Percentiles rank a stretch among this genome's conserved stretches.
phyloP scores from a whole-genome alignment of 1,140 invertebrate species.

The Chymomyza costata region DNA sequence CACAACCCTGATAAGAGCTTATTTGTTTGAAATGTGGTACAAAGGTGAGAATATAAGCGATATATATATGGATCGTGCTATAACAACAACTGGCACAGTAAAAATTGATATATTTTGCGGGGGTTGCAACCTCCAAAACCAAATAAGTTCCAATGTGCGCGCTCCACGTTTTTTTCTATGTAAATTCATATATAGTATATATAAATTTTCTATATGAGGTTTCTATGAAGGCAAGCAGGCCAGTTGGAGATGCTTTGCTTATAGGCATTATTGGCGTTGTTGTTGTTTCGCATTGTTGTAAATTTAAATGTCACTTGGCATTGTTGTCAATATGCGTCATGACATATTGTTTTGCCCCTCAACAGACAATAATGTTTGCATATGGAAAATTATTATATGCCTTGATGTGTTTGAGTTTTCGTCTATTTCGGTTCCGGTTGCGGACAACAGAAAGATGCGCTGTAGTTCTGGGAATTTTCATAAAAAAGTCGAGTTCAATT shows the following conservation, averaged over 20 bases:
- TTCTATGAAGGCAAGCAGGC: conserved; percentile 25
- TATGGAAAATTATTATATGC: too few species aligned
- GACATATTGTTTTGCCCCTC: conserved; percentile 13
- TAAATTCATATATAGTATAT: conserved; percentile 11
- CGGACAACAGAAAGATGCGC: too few species aligned
- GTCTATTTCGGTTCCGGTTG: too few species aligned
- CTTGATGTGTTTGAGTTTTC: too few species aligned
- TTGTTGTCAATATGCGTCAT: conserved; percentile 47
- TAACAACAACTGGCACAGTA: neutral
- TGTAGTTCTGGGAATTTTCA: too few species aligned
- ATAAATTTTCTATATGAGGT: conserved; percentile 21
- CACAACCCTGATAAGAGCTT: too few species aligned
- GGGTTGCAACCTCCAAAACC: conserved; percentile 59
- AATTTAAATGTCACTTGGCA: conserved; percentile 18
- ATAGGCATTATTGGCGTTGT: conserved; percentile 23
- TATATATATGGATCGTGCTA: too few species aligned
- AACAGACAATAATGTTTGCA: too few species aligned
- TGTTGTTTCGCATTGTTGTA: conserved; percentile 25
- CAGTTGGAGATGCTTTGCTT: conserved; percentile 3
- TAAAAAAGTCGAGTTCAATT: too few species aligned
- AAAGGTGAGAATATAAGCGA: too few species aligned
- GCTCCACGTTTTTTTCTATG: too few species aligned
- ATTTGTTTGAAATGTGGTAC: too few species aligned
- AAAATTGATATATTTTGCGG: conserved; percentile 48
- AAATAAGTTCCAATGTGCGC: conserved; percentile 44